Conservation (phyloP, 1,140 invertebrate species). For the Luehdorfia chinensis region DNA sequence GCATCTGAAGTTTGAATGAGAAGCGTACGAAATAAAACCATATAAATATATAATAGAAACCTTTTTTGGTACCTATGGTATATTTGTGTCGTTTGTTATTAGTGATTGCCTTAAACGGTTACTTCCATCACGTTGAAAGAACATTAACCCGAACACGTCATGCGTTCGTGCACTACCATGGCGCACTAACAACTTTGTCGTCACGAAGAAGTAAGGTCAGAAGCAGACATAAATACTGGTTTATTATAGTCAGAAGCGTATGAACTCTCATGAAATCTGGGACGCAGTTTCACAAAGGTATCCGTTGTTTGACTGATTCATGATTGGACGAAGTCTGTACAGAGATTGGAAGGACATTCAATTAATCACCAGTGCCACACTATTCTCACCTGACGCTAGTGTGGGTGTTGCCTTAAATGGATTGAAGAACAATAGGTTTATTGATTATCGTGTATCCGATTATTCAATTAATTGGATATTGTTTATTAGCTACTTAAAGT, state of each 20-base stretch:
- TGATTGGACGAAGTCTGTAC: constrained; percentile 6
- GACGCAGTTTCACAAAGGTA: constrained; percentile 16
- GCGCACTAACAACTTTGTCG: constrained; percentile 32
- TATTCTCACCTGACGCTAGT: constrained; percentile 40
- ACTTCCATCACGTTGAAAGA: constrained; percentile 18
- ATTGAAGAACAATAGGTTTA: constrained; percentile 44
- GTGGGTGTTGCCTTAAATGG: constrained; percentile 43
- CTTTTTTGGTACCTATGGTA: background rate
- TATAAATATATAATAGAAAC: background rate
- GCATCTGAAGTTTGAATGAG: background rate
- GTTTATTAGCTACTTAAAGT: background rate
- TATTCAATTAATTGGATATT: constrained; percentile 24
- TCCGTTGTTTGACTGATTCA: constrained; percentile 16
- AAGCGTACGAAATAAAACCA: background rate
- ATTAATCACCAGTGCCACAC: constrained; percentile 45
- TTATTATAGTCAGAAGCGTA: constrained; percentile 27
- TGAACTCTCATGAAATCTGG: constrained; percentile 14
- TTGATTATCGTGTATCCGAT: constrained; percentile 37
- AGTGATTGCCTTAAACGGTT: background rate
- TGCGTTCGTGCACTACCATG: constrained; percentile 37
- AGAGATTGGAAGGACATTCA: constrained; percentile 8
- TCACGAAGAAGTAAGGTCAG: constrained; percentile 46
- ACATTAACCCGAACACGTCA: constrained; percentile 42
- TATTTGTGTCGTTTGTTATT: background rate
- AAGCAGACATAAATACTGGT: constrained; percentile 43